Conservation (phyloP, 2,797 vertebrate genomes). For the Octomys mimax region DNA sequence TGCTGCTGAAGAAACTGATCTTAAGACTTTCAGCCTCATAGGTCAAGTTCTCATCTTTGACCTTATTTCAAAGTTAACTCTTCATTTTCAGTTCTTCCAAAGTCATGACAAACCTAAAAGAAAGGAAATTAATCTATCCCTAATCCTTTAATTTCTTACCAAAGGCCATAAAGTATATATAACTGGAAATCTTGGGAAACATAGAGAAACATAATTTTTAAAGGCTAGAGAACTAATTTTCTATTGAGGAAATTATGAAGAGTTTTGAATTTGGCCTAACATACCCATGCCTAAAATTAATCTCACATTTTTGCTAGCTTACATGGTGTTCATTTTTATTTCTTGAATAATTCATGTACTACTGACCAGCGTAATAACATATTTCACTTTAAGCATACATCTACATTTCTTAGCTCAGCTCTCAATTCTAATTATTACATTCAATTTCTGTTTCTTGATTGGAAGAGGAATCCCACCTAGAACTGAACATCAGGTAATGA, state of each 20-base stretch:
- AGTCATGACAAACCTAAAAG: slow-evolving; percentile 52
- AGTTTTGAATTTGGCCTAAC: slow-evolving; percentile 72
- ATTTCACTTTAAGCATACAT: slow-evolving; percentile 66
- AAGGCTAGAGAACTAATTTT: slow-evolving; percentile 58
- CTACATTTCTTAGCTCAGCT: slow-evolving; percentile 71
- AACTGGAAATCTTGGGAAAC: slow-evolving; percentile 48
- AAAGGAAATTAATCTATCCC: background rate
- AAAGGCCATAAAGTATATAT: slow-evolving; percentile 36
- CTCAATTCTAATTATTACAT: slow-evolving; percentile 75
- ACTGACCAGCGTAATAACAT: slow-evolving; percentile 74
- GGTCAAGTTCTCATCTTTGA: slow-evolving; percentile 39
- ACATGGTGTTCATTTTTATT: slow-evolving; percentile 67
- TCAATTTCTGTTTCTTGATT: slow-evolving; percentile 72
- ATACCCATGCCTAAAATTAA: slow-evolving; percentile 73
- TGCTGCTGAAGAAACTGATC: background rate
- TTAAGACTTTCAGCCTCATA: background rate
- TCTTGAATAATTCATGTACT: slow-evolving; percentile 78
- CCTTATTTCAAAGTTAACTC: slow-evolving; percentile 52
- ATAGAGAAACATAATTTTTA: slow-evolving; percentile 54
- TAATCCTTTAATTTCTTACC: slow-evolving; percentile 50
- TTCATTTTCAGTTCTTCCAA: slow-evolving; percentile 58
- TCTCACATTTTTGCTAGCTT: slow-evolving; percentile 53
- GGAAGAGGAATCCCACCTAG: slow-evolving; percentile 49
- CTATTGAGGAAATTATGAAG: slow-evolving; percentile 56
- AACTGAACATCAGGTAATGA: slow-evolving; percentile 66